Evolutionary conservation across 2,888 invertebrate genomes (phyloP).

Genomic region (Urechis unicinctus): DNA sequence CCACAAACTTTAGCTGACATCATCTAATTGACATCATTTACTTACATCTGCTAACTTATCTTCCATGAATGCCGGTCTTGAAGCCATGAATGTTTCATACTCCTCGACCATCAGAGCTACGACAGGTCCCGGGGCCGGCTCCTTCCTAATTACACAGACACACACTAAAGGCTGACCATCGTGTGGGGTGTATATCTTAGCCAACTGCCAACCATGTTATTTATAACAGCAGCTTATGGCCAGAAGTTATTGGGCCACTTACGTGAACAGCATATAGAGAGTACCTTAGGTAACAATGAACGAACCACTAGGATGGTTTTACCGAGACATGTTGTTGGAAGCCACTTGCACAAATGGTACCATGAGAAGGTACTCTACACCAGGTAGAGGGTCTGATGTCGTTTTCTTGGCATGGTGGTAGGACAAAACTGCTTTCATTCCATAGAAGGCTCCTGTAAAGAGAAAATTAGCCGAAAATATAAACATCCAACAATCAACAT

Average conservation of each 20-base stretch:
- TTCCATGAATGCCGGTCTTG: constrained; percentile 39
- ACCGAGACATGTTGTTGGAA: constrained; percentile 30
- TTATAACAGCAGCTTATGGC: too few relatives aligned
- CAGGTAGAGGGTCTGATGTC: constrained; percentile 32
- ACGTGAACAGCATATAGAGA: too few relatives aligned
- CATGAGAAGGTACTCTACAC: constrained; percentile 40
- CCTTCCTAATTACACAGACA: constrained; percentile 30
- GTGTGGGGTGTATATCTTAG: constrained; percentile 22
- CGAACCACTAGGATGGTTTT: too few relatives aligned
- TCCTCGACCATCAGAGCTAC: constrained; percentile 46
- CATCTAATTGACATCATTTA: too few relatives aligned
- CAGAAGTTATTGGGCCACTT: too few relatives aligned
- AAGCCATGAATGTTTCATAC: constrained; percentile 38
- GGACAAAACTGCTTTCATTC: constrained; percentile 46
- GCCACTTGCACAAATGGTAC: constrained; percentile 41
- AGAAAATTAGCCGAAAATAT: too few relatives aligned
- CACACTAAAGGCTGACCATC: too few relatives aligned
- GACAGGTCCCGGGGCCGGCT: constrained; percentile 42
- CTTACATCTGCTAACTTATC: constrained; percentile 39
- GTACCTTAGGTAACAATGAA: too few relatives aligned
- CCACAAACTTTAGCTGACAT: neutral
- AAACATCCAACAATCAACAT: too few relatives aligned
- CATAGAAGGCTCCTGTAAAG: constrained; percentile 41
- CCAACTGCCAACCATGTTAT: too few relatives aligned
- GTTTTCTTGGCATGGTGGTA: constrained; percentile 41